These are phyloP conservation scores for Apogon talboti DNA, from an alignment of 2,797 vertebrate genomes.

Conservation along the genomic window DNA sequence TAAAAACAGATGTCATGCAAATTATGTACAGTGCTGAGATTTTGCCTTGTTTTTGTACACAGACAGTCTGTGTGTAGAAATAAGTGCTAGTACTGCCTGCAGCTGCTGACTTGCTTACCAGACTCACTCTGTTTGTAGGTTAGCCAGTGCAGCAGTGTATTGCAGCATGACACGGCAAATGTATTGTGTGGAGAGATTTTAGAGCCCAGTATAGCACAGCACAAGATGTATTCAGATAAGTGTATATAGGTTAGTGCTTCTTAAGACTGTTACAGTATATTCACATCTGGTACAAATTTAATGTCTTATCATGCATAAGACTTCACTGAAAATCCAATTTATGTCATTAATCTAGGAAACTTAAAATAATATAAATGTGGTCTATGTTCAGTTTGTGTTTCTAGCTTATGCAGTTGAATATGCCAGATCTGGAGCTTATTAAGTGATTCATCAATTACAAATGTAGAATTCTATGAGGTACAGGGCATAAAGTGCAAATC, in stretches of 20 bases:
- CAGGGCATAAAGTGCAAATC: too few species aligned
- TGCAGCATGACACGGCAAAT: conserved; percentile 19
- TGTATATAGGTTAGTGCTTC: conserved; percentile 10
- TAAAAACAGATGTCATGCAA: conserved; percentile 30
- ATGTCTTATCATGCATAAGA: too few species aligned
- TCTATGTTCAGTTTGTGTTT: too few species aligned
- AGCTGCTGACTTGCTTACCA: background rate
- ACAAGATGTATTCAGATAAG: background rate
- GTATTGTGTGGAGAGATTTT: conserved; percentile 21
- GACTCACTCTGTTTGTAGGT: conserved; percentile 23
- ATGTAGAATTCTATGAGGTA: too few species aligned
- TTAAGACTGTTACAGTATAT: background rate
- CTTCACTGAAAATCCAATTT: too few species aligned
- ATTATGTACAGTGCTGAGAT: conserved; percentile 16
- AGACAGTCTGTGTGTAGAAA: background rate
- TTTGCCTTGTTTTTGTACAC: conserved; percentile 20
- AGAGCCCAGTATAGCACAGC: conserved; percentile 10
- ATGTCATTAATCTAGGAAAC: too few species aligned
- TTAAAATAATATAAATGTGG: too few species aligned
- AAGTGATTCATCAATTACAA: too few species aligned
- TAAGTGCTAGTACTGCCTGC: conserved; percentile 9
- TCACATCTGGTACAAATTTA: too few species aligned
- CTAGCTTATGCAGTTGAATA: too few species aligned
- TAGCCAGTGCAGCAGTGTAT: conserved; percentile 13
- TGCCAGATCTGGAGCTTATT: too few species aligned